Percentiles rank a stretch among this genome's conserved stretches.
These are phyloP conservation scores for Psilanteris sp. DNA, from an alignment of 1,140 invertebrate genomes.

Conservation along the genomic window DNA sequence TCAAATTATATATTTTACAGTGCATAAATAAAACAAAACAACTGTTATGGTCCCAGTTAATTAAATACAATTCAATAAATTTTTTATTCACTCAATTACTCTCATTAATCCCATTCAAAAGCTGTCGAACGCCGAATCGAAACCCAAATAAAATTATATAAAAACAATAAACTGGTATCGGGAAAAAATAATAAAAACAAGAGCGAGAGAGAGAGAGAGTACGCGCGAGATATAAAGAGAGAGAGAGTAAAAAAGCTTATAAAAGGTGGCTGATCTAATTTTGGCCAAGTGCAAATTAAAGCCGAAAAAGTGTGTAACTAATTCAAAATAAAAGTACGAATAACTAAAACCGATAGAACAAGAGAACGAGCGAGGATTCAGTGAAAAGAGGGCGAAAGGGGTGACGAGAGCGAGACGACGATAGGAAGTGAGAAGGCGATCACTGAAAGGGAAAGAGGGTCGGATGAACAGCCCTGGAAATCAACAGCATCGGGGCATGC, in stretches of 20 bases:
- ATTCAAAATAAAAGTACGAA: slow-evolving; percentile 39
- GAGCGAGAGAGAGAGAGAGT: background rate
- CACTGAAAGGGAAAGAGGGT: slow-evolving; percentile 42
- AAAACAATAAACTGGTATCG: background rate
- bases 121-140: background rate
- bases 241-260: background rate
- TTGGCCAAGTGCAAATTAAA: slow-evolving; percentile 28
- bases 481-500: slow-evolving; percentile 75
- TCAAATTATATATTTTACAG: slow-evolving; percentile 16
- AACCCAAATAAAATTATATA: background rate
- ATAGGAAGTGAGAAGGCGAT: slow-evolving; percentile 29
- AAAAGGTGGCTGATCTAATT: slow-evolving; percentile 23
- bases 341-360: slow-evolving; percentile 29
- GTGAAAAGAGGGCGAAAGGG: slow-evolving; percentile 40
- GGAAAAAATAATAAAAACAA: slow-evolving; percentile 4
- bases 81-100: slow-evolving; percentile 14
- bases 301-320: slow-evolving; percentile 32
- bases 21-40: no score
- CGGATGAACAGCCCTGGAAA: slow-evolving; percentile 73
- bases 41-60: slow-evolving; percentile 15
- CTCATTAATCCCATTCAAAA: slow-evolving; percentile 24
- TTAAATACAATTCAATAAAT: slow-evolving; percentile 23
- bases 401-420: slow-evolving; percentile 22
- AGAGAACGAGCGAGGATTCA: slow-evolving; percentile 27
- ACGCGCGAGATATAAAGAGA: no score